Evolutionary conservation across 2,888 invertebrate genomes (phyloP), one percentile per base, ranked within the genome.

Genomic region (Lathronympha strigana): DNA sequence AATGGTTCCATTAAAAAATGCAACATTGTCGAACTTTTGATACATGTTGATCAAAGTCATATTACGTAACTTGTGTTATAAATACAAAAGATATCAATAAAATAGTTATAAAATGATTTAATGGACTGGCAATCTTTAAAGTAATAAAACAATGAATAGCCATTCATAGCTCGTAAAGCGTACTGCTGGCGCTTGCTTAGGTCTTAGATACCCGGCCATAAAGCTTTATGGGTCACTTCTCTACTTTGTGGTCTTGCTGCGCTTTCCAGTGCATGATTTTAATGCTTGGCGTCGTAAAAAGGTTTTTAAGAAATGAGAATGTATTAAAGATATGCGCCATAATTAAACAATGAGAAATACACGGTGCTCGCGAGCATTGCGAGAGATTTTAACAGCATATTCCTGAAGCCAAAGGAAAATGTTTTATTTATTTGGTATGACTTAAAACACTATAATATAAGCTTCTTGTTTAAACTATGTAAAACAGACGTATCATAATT

Each of bases 161-260:
- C 19, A 61, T 55, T 62, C 38, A 54, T 47, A 33, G 62, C 45
- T 28, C 55, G 28, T 63, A 63, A 63, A 63, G 47, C 19, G 23
- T 25, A 17, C 54, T 40, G 51, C 45, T 23, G 51, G 25, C n/a
- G 23, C 38, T 47, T 31, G 36, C 53, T 38, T 25, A 62, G 62
- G 19, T 55, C 62, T 54, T 62, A 62, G 53, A 45, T 36, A 25
- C 38, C n/a, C 33, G 15, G 21, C 15, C 25, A 38, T 49, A 55
- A 47, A 55, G 47, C 17, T 33, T 54, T 62, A 62, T 62, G 33
- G 19, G 53, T 53, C 45, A 45, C 40, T 53, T 36, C 53, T 23
- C 33, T 51, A 61, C 28, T 57, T 57, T 57, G 57, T 57, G 43
- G 40, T 28, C 28, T 23, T 17, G 19, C 43, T 31, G n/a, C 28